Base-by-base conservation (phyloP, 2,113 vertebrate genomes). In the Strix aluco region DNA sequence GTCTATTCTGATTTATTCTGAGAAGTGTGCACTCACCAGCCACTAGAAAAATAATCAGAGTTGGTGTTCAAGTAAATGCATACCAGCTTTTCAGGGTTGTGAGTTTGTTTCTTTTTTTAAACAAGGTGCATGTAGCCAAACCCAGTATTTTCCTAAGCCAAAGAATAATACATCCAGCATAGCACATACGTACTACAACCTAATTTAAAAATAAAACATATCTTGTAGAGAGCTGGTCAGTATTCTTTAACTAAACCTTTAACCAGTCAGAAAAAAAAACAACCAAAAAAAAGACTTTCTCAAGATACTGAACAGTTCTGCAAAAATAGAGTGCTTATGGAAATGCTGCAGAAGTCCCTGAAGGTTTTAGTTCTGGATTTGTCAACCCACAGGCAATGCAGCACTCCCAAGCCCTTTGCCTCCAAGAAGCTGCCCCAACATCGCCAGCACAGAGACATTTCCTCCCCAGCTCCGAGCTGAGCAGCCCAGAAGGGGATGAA, bases 361-460 rank as follows among this genome's bases (percentile, higher is more conserved):
- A 11, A 46, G 32, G 58, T 59, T 63, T 58, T 16, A 51, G 17
- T 4, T 42, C 15, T 20, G 26, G n/a, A n/a, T 54, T 49, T 71
- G 29, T n/a, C 58, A 65, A 3, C 27, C 34, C 2, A 7, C 0
- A 0, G 49, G 59, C 20, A 42, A 10, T 12, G 26, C 13, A 23
- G 15, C 34, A 6, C 34, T 20, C 55, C 15, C 30, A 9, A 19
- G 44, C 18, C 3, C 47, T 11, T 73, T 10, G 21, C 25, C 14
- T 8, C 46, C 34, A 30, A 54, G 40, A 61, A 74, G 47, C n/a
- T 25, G 40, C 46, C 67, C 66, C 32, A 6, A 2, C 2, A n/a
- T 6, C 26, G 32, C 59, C n/a, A 40, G n/a, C 47, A 74, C 20
- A 11, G 36, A 44, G 36, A 47, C 29, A 1, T 1, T 8, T 73